These are phyloP conservation scores for Parasteatoda tepidariorum DNA, from an alignment of 1,140 invertebrate species.

Conservation along the genomic window DNA sequence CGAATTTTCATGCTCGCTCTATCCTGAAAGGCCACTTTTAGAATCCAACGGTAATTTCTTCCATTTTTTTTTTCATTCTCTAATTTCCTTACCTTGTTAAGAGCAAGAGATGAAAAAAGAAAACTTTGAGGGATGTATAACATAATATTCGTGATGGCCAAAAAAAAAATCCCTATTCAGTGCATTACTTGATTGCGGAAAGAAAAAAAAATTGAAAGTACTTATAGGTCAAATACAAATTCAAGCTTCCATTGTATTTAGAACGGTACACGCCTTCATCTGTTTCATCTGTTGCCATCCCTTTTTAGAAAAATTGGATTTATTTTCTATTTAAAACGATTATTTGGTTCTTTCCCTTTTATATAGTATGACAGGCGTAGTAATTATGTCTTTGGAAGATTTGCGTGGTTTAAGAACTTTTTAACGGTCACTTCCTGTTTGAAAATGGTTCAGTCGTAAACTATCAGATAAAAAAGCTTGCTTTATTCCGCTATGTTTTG, in stretches of 20 bases:
- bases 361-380: neutral
- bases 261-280: neutral
- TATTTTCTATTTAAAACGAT: neutral
- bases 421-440: neutral
- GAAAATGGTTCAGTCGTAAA: neutral
- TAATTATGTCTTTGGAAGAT: neutral
- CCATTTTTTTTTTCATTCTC: neutral
- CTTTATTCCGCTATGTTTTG: neutral
- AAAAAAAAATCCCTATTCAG: neutral
- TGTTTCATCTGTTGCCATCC: neutral
- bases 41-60: conserved; percentile 31
- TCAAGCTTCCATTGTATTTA: conserved; percentile 29
- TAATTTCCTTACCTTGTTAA: neutral
- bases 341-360: neutral
- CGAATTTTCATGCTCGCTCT: neutral
- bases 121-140: neutral
- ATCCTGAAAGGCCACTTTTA: neutral
- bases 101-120: neutral
- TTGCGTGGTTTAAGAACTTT: neutral
- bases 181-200: neutral
- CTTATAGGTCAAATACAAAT: conserved; percentile 25
- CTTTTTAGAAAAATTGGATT: neutral
- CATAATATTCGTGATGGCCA: neutral
- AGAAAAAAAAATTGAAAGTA: neutral
- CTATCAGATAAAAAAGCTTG: neutral